Evolutionary conservation across 2,888 invertebrate genomes (phyloP), one percentile per base, ranked within the genome.

Genomic region (Lottia scabra): DNA sequence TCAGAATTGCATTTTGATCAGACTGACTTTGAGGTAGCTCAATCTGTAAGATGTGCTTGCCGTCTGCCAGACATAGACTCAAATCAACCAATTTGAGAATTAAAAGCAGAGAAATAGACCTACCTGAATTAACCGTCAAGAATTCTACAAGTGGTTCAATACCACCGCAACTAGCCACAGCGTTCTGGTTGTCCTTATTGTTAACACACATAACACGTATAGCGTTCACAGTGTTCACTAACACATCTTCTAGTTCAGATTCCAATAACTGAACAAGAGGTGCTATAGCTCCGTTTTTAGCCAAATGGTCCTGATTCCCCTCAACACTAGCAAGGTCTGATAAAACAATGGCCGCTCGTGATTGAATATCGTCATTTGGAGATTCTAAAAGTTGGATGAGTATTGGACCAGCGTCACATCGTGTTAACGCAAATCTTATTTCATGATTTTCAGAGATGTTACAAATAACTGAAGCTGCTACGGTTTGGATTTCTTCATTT

Each of bases 191-290:
- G 8, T 48, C 78, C 6, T 64, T 56, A 74, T 88, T 87, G 26
- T 79, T 77, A 15, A 80, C 78, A 81, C 89, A 89, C 63, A 90
- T 73, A 16, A 89, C 87, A 27, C 88, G 79, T n/a, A 89, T 79
- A 4, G 89, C 88, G 75, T 89, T 89, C 43, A 89, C 88, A 2
- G 88, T 85, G 78, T 89, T 89, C 12, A 89, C 87, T 27, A 89
- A 78, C 6, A 89, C 88, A 74, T 88, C 89, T 71, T 89, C 89
- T 8, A 88, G 75, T 70, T 87, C 87, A 0, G 87, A 88, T 70
- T 87, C 86, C 63, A 89, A 78, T 30, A 89, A 73, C 71, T 82
- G 77, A 30, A 89, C 84, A 44, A 89, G 79, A 0, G 88, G 85
- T 2, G 82, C 79, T 38, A 89, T 84, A 5, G 84, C 87, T 8